Evolutionary conservation across 1,140 invertebrate species (phyloP), one percentile per base, ranked within the genome.

Genomic region (Trypoxylus dichotomus): DNA sequence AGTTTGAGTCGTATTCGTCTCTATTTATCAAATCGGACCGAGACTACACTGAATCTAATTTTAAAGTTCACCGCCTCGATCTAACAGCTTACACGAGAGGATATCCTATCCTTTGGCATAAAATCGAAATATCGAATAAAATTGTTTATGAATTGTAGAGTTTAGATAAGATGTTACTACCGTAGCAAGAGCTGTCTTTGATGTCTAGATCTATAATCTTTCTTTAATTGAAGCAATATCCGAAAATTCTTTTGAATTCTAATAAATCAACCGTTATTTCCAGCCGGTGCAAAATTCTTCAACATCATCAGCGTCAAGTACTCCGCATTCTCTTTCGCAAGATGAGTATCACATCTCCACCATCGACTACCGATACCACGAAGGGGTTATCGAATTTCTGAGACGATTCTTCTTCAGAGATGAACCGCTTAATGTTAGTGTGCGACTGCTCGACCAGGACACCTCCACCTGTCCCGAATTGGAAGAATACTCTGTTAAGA

Each of bases 371-470:
- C 76, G 79, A n/a, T 83, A 86, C 75, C 76, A 75, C 29, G 81
- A 84, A 8, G 75, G 75, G 0, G 81, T 85, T 13, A 25, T 84
- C 7, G 74, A 81, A 10, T 83, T 83, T 58, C 72, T 85, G 27
- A 73, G 82, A 41, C 74, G 37, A 25, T 91, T 89, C 83, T 94
- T 94, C 88, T 93, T 93, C 87, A 88, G 88, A 15, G 92, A 94
- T 77, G 93, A 94, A 81, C 93, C 93, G 0, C 85, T 93, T n/a
- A 93, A 93, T 83, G 84, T 90, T 3, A 87, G 85, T 43, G 88
- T 93, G 21, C 84, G 89, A 54, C 83, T 93, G 0, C 86, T 93
- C 78, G 90, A 90, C 10, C 89, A 89, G 2, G 88, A 90, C 21
- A 87, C 90, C n/a, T 90, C 89, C n/a, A 89, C 88, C 7, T 93